Evolutionary conservation across 1,140 invertebrate species (phyloP).

Genomic region (Microplitis mediator): DNA sequence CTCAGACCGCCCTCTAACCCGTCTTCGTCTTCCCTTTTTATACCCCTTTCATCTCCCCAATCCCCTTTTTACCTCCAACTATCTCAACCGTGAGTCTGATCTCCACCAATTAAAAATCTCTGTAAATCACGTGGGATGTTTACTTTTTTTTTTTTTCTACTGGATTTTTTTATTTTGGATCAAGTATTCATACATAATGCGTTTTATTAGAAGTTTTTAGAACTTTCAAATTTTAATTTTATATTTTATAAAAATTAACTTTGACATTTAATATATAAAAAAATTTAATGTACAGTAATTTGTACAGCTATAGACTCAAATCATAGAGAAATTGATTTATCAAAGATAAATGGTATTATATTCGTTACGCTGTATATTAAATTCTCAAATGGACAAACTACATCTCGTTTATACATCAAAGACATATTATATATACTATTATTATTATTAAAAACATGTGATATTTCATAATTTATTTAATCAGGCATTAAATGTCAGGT

Average conservation of each 20-base stretch:
- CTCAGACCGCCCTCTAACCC: conserved; percentile 51
- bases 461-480: conserved; percentile 4
- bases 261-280: background rate
- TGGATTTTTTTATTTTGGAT: conserved; percentile 20
- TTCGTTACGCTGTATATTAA: no score
- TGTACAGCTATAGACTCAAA: no score
- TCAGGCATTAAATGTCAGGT: conserved; percentile 13
- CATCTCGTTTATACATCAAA: background rate
- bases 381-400: background rate
- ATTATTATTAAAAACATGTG: background rate
- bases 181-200: background rate
- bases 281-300: no score
- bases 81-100: conserved; percentile 34
- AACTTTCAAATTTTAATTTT: no score
- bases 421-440: background rate
- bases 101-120: conserved; percentile 61
- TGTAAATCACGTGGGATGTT: conserved; percentile 53
- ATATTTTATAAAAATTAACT: background rate
- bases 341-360: no score
- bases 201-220: no score
- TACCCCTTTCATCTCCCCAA: conserved; percentile 29
- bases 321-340: no score
- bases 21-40: conserved; percentile 23
- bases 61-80: conserved; percentile 24
- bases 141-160: conserved; percentile 2